These are phyloP conservation scores for Nixonia krombeini DNA, from an alignment of 1,140 invertebrate species.

Conservation along the genomic window DNA sequence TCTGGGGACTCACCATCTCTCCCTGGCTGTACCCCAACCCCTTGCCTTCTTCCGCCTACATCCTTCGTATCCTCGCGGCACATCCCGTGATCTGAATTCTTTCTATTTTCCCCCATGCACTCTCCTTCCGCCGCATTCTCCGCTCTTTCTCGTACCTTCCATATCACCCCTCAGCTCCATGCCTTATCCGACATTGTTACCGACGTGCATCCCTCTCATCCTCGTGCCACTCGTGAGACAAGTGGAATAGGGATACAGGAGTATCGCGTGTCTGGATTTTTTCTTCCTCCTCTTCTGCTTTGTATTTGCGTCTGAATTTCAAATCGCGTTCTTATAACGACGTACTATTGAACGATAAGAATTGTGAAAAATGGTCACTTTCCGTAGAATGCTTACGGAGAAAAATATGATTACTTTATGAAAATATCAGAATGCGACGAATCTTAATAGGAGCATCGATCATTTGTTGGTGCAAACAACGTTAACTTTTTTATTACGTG, in stretches of 20 bases:
- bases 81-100: slow-evolving; percentile 65
- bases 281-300: too few relatives aligned
- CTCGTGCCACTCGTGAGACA: slow-evolving; percentile 10
- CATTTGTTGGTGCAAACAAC: too few relatives aligned
- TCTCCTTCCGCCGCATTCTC: slow-evolving; percentile 42
- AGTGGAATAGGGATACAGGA: slow-evolving; percentile 1
- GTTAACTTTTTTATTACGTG: too few relatives aligned
- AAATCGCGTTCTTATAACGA: too few relatives aligned
- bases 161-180: slow-evolving; percentile 47
- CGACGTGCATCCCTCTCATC: slow-evolving; percentile 43
- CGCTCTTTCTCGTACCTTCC: slow-evolving; percentile 22
- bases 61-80: slow-evolving; percentile 31
- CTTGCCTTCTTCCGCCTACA: slow-evolving; percentile 25
- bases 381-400: too few relatives aligned
- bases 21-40: slow-evolving; percentile 12
- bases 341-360: too few relatives aligned
- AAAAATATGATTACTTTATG: too few relatives aligned
- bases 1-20: slow-evolving; percentile 54
- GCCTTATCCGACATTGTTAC: slow-evolving; percentile 67
- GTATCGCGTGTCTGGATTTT: slow-evolving; percentile 1
- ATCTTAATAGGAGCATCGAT: too few relatives aligned
- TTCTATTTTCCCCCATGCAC: slow-evolving; percentile 53
- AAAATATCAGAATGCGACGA: too few relatives aligned
- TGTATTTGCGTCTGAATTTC: too few relatives aligned
- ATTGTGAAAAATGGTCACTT: too few relatives aligned